phyloP scores from a whole-genome alignment of 2,797 vertebrate genomes.

The Ctenopoma kingsleyae region DNA sequence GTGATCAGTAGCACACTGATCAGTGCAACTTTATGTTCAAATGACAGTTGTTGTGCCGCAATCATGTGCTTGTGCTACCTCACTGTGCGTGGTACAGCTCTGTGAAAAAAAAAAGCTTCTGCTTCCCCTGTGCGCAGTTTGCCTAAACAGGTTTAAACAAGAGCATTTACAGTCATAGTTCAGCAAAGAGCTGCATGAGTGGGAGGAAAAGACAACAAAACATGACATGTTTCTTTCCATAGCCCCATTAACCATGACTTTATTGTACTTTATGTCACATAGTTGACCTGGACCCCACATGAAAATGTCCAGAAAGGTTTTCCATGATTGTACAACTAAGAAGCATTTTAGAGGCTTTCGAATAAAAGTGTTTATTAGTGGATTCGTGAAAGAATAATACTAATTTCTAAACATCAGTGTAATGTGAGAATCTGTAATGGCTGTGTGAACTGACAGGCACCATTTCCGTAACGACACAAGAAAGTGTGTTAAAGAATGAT shows the following conservation, averaged over 20 bases:
- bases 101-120: constrained; percentile 13
- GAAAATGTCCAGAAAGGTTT: constrained; percentile 29
- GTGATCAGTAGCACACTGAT: constrained; percentile 33
- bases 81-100: background rate
- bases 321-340: constrained; percentile 19
- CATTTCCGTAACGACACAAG: constrained; percentile 14
- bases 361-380: background rate
- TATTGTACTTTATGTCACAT: constrained; percentile 9
- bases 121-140: background rate
- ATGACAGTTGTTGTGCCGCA: background rate
- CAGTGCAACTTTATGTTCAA: constrained; percentile 16
- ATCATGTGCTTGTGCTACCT: constrained; percentile 4
- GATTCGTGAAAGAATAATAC: background rate
- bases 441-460: background rate
- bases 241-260: constrained; percentile 18
- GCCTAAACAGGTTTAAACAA: constrained; percentile 51
- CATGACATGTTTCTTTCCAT: constrained; percentile 39
- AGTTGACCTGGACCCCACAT: constrained; percentile 11
- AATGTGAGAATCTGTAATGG: background rate
- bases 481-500: constrained; percentile 17
- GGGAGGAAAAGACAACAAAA: constrained; percentile 25
- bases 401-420: constrained; percentile 22
- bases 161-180: constrained; percentile 50
- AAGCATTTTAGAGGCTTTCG: background rate
- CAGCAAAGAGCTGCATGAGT: constrained; percentile 11